Percentiles rank a stretch among this genome's conserved stretches.
phyloP scores from a whole-genome alignment of 2,113 vertebrate genomes.

The Xerus inauris region DNA sequence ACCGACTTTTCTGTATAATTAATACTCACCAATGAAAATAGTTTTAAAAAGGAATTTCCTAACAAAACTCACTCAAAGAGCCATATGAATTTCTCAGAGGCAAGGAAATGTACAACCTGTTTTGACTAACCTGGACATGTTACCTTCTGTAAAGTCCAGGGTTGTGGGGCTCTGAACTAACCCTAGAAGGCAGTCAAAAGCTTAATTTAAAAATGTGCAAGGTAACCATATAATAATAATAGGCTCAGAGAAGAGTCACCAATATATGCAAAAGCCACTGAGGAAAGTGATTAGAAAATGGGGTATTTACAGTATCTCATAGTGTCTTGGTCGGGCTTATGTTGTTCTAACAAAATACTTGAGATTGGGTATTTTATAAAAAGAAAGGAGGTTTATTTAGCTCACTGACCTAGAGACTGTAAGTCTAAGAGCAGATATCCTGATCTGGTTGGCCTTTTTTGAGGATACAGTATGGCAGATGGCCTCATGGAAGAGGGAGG shows the following conservation, averaged over 20 bases:
- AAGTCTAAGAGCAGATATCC: neutral
- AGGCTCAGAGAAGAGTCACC: neutral
- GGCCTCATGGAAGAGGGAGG: neutral
- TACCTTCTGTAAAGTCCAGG: neutral
- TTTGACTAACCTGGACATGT: neutral
- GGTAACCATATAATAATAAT: neutral
- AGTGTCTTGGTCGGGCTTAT: neutral
- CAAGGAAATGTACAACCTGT: neutral
- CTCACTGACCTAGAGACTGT: neutral
- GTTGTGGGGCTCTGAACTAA: neutral
- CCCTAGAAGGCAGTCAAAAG: too few species aligned
- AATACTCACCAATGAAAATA: too few species aligned
- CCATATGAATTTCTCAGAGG: neutral
- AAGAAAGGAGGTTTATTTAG: neutral
- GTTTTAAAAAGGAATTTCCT: neutral
- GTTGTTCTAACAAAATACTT: neutral
- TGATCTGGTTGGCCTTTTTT: neutral
- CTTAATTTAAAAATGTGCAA: neutral
- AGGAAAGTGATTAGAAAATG: neutral
- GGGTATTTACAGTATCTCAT: neutral
- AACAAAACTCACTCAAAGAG: neutral
- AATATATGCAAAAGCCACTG: neutral
- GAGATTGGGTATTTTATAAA: neutral
- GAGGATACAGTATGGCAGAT: neutral
- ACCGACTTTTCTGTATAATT: too few species aligned